Base-by-base conservation (phyloP, 2,888 invertebrate species). In the Strigamia maritima region DNA sequence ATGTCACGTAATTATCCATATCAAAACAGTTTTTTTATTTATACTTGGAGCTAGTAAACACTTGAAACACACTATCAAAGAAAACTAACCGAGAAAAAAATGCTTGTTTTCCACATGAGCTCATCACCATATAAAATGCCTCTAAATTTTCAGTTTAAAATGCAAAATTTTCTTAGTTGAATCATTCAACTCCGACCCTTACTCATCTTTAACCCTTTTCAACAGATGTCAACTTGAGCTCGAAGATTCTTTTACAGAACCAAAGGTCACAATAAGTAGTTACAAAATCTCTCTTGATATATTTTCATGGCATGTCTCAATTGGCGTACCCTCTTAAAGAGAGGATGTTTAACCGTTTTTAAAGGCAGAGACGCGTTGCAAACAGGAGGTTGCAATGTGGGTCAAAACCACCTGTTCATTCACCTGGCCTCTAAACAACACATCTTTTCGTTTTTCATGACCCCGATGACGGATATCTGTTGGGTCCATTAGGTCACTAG, bases 401-500 rank as follows among this genome's bases (percentile, higher is more conserved):
- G 70, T 70, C 70, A 70, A 70, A 70, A 70, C 70, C 70, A 70
- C 70, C 70, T 70, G 70, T 70, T 70, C 70, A 70, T 70, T 70
- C 70, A 70, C 70, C 70, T 70, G 70, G 70, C 70, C 70, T 70
- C 70, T 70, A 70, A 70, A 70, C 70, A 28, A 28, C 70, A 28
- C 70, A 70, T 70, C 70, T 70, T 70, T 70, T 70, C 70, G 28
- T 70, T 70, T 70, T 70, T 70, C 70, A 70, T 70, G 70, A 70
- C 70, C 70, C 70, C 70, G 70, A 70, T 70, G 70, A 70, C 70
- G 28, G 26, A 26, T 28, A 2, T 70, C 16, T 70, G 26, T 70
- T 70, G 70, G 70, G 70, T 70, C 70, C 70, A 70, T 28, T 70
- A 28, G 70, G 70, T 70, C 70, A 70, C 16, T 70, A 26, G 26